phyloP scores from a whole-genome alignment of 2,113 vertebrate species.

The Psilopogon haemacephalus region DNA sequence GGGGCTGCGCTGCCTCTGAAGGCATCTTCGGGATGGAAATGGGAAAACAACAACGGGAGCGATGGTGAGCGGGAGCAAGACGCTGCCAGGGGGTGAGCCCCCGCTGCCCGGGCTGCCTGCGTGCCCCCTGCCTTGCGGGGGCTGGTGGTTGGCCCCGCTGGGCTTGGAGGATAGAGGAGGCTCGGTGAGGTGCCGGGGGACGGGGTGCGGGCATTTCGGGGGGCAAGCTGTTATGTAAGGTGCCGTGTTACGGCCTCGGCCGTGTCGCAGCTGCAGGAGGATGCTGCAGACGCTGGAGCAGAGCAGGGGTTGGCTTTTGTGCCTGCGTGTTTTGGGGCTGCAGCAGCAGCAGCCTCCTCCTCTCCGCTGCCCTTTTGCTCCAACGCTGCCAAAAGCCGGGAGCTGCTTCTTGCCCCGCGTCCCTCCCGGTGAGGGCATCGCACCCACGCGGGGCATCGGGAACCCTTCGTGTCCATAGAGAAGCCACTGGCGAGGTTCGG shows the following conservation, averaged over 20 bases:
- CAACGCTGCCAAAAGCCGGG: not conserved
- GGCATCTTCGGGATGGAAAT: not conserved
- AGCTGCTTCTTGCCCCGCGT: not conserved
- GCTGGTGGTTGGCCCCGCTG: not conserved
- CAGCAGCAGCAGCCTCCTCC: not conserved
- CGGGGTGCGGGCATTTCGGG: not conserved
- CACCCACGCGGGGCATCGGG: not conserved
- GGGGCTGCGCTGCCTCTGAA: not conserved
- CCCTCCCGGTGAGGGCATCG: not conserved
- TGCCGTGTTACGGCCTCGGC: not conserved
- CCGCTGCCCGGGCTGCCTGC: not conserved
- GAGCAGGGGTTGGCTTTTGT: slow-evolving; percentile 41
- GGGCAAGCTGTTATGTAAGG: slow-evolving; percentile 40
- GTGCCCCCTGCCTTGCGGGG: not conserved
- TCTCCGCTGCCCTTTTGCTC: not conserved
- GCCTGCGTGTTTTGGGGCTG: not conserved
- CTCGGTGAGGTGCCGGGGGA: not conserved
- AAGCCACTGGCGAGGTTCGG: not conserved
- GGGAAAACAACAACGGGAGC: not conserved
- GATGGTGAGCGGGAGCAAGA: not conserved
- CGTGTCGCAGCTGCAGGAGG: slow-evolving; percentile 37
- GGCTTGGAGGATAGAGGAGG: not conserved
- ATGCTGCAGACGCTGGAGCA: slow-evolving; percentile 33
- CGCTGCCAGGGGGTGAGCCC: not conserved
- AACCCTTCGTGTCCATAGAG: not conserved